These are phyloP conservation scores for Apodemus speciosus DNA, from an alignment of 2,113 vertebrate species.

Conservation along the genomic window DNA sequence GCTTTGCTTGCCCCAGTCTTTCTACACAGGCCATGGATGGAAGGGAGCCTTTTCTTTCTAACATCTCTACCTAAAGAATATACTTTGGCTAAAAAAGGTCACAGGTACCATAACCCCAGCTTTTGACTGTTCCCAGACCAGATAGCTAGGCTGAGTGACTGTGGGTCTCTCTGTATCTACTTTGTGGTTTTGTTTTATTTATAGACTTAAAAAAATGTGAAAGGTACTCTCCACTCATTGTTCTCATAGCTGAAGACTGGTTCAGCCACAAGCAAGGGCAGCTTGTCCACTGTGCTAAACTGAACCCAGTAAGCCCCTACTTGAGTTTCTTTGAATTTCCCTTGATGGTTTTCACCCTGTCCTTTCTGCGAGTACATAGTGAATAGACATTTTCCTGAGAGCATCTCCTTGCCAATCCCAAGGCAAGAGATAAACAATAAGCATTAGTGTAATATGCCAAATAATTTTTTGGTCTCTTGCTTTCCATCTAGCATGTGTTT, in stretches of 20 bases:
- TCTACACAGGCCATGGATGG: not conserved
- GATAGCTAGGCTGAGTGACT: not conserved
- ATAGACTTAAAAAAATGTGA: not conserved
- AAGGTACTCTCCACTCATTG: not conserved
- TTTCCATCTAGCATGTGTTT: rapidly evolving
- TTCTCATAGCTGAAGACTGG: not conserved
- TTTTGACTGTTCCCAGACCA: rapidly evolving
- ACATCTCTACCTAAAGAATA: rapidly evolving
- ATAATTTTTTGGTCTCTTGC: rapidly evolving
- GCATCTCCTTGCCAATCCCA: not conserved
- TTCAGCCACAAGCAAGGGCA: not conserved
- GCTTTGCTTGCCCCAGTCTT: rapidly evolving
- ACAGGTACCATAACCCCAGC: not conserved
- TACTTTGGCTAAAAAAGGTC: not conserved
- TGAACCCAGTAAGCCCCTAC: not conserved
- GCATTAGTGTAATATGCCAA: not conserved
- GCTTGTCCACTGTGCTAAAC: not conserved
- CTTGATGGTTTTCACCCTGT: not conserved
- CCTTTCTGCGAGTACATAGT: not conserved
- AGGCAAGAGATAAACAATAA: not conserved
- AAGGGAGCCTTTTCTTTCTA: rapidly evolving
- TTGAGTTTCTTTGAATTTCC: not conserved
- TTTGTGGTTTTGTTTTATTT: not conserved
- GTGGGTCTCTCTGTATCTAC: not conserved
- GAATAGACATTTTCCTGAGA: not conserved